These are phyloP conservation scores for Drosophila demipolita DNA, from an alignment of 2,888 invertebrate genomes.

Conservation along the genomic window DNA sequence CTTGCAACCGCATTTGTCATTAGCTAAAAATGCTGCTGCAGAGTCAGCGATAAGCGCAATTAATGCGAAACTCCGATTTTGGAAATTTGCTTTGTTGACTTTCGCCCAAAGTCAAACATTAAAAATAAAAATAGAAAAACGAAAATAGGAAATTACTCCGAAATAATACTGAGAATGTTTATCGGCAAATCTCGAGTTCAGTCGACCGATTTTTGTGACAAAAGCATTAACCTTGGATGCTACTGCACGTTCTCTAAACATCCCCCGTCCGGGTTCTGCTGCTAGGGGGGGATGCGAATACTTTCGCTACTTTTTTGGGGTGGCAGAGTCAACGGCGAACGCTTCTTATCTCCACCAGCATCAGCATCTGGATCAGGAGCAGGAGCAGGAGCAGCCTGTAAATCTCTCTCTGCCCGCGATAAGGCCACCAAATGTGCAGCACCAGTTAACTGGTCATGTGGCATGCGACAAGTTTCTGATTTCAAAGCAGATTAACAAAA, in stretches of 20 bases:
- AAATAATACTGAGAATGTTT: constrained; percentile 38
- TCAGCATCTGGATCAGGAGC: constrained; percentile 17
- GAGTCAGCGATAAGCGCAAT: constrained; percentile 66
- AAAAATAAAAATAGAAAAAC: constrained; percentile 7
- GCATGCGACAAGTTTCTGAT: constrained; percentile 37
- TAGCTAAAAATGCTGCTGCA: constrained; percentile 55
- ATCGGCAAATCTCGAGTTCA: constrained; percentile 64
- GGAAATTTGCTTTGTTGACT: constrained; percentile 32
- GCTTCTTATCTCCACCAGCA: constrained; percentile 56
- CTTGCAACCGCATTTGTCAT: constrained; percentile 20
- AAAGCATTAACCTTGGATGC: constrained; percentile 77
- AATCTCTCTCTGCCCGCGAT: constrained; percentile 44
- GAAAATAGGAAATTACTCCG: constrained; percentile 27
- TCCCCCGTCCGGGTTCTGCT: constrained; percentile 2
- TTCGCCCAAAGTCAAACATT: constrained; percentile 46
- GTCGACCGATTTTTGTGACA: constrained; percentile 59
- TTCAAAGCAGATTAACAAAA: constrained; percentile 20
- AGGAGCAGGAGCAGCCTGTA: constrained; percentile 16
- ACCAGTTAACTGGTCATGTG: constrained; percentile 28
- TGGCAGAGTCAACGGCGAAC: constrained; percentile 59
- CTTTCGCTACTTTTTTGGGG: constrained; percentile 26
- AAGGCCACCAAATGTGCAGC: constrained; percentile 36
- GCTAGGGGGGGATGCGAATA: background rate
- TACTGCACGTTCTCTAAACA: constrained; percentile 56
- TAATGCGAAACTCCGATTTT: constrained; percentile 65